A percentile compares a stretch with the other conserved stretches of the same genome.
These are phyloP conservation scores for Channa argus DNA, from an alignment of 2,113 vertebrate genomes.

Conservation along the genomic window DNA sequence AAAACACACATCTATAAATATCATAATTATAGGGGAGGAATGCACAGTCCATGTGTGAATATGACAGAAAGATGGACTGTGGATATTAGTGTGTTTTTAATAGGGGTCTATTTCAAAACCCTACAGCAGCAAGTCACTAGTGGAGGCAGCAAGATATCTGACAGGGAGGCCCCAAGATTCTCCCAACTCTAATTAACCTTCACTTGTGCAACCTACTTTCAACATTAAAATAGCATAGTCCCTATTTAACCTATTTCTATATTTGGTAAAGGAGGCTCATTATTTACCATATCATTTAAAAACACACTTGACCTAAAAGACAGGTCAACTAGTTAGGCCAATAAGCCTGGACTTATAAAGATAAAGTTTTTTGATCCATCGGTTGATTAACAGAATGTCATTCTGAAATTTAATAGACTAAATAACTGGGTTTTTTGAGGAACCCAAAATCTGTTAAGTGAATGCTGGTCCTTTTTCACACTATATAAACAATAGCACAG, in stretches of 20 bases:
- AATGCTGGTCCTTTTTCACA: neutral
- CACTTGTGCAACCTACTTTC: conserved; percentile 67
- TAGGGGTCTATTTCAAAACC: neutral
- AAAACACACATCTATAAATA: conserved; percentile 72
- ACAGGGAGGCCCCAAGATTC: conserved; percentile 45
- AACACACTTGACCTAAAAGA: conserved; percentile 12
- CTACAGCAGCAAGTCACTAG: conserved; percentile 23
- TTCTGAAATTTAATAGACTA: neutral
- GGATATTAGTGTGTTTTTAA: conserved; percentile 11
- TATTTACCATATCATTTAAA: conserved; percentile 35
- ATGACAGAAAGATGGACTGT: conserved; percentile 29
- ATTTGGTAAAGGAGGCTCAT: conserved; percentile 40
- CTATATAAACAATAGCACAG: neutral
- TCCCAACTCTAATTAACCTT: conserved; percentile 75
- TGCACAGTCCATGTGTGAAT: conserved; percentile 27
- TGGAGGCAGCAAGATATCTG: conserved; percentile 38
- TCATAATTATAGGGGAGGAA: conserved; percentile 49
- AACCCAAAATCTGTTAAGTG: too few species aligned
- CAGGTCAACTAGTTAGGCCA: neutral
- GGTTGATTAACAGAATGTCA: neutral
- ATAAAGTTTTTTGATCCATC: too few species aligned
- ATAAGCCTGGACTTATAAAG: too few species aligned
- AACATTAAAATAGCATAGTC: conserved; percentile 63
- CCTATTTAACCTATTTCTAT: conserved; percentile 47
- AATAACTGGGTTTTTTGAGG: too few species aligned